These are phyloP conservation scores for Zoanthus sansibaricus DNA, from an alignment of 92 coral and sea anemone species.

Conservation along the genomic window DNA sequence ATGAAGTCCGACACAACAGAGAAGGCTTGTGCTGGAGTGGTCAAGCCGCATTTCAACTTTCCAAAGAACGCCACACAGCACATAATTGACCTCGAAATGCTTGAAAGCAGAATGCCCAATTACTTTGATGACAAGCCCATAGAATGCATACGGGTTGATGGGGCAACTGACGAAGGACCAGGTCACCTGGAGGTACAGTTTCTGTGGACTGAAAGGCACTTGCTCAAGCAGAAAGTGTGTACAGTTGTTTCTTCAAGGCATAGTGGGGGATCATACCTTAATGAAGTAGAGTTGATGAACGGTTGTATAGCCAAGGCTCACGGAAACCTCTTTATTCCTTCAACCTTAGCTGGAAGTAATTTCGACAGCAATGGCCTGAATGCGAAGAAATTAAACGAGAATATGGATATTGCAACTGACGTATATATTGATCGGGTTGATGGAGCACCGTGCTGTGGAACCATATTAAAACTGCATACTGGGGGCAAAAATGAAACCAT, in stretches of 20 bases:
- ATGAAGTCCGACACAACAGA: constrained; percentile 68
- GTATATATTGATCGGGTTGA: constrained; percentile 56
- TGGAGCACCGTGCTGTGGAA: constrained; percentile 65
- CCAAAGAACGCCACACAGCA: constrained; percentile 74
- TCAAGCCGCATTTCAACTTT: constrained; percentile 63
- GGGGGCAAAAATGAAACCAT: constrained; percentile 53
- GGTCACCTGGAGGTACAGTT: constrained; percentile 73
- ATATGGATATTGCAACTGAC: constrained; percentile 55
- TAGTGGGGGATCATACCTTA: constrained; percentile 71
- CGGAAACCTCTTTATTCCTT: constrained; percentile 70
- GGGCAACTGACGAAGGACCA: constrained; percentile 78
- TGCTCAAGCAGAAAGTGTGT: constrained; percentile 56
- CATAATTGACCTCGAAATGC: constrained; percentile 65
- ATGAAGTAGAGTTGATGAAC: constrained; percentile 75
- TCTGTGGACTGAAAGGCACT: constrained; percentile 74
- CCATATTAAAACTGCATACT: constrained; percentile 51
- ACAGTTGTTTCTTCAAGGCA: constrained; percentile 68
- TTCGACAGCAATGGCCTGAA: constrained; percentile 64
- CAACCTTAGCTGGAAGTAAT: constrained; percentile 72
- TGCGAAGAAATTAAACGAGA: constrained; percentile 36
- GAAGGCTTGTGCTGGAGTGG: constrained; percentile 68
- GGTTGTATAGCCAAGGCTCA: constrained; percentile 74
- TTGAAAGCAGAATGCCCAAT: constrained; percentile 49
- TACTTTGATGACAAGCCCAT: constrained; percentile 43
- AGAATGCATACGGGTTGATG: constrained; percentile 72